Base-by-base conservation (phyloP, 2,113 vertebrate genomes). In the Falcunculus frontatus region DNA sequence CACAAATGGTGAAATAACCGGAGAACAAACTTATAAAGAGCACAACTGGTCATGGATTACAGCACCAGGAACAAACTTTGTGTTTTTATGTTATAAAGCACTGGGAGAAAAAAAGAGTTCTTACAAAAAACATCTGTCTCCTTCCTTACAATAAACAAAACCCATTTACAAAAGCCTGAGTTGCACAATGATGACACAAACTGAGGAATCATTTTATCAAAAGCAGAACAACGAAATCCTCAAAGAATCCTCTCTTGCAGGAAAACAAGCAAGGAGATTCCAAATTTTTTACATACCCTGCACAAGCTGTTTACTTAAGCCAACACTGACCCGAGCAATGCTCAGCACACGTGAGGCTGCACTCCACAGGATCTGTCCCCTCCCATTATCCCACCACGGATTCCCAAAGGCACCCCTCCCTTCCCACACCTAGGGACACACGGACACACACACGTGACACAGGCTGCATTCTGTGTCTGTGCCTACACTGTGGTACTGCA, bases 121-220 rank as follows among this genome's bases (percentile, higher is more conserved):
- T 78, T 90, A 88, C 19, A 84, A 90, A 56, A 92, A 93, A 84
- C 83, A 95, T 67, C 87, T 92, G 85, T 37, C 85, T 86, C 55
- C 27, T 83, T 84, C 68, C 53, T 55, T 26, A 15, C 7, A 89
- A 95, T 65, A 86, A 95, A 91, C 73, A 95, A 68, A 90, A 49
- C 16, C 47, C 37, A 81, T 84, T 78, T 92, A 84, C 52, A 73
- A 92, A 95, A 90, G 44, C 30, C 57, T 10, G 64, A 21, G 44
- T 86, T 94, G 83, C 79, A 72, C 52, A 94, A 90, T 3, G 26
- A 83, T 84, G 90, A 88, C 47, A 92, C 79, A 88, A 93, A 90
- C 41, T 6, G 21, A 81, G 60, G 37, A 63, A 87, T 49, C 64
- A 30, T 62, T 86, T 94, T 64, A 94, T 80, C 91, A 88, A 89